A percentile compares a stretch with the other conserved stretches of the same genome.
Evolutionary conservation across 2,113 vertebrate genomes (phyloP).

Genomic region (Sarotherodon lohbergeri): DNA sequence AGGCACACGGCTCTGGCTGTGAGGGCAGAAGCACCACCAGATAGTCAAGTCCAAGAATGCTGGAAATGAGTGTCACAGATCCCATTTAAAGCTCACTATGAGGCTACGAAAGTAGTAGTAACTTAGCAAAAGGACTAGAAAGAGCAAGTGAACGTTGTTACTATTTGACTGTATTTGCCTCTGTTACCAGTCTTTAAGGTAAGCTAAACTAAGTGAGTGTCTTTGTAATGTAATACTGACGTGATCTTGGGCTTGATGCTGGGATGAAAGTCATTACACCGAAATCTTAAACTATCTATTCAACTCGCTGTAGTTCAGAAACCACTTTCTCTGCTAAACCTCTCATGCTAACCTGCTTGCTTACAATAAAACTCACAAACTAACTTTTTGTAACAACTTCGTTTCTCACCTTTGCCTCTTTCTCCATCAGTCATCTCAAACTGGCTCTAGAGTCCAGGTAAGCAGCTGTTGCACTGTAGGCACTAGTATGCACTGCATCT

Average conservation of each 20-base stretch:
- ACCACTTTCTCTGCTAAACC: not conserved
- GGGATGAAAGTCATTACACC: not conserved
- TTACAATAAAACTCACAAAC: not conserved
- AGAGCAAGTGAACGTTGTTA: not conserved
- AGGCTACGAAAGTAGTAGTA: accelerated
- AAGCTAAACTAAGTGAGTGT: not conserved
- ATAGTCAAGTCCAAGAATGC: not conserved
- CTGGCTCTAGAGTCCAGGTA: conserved; percentile 72
- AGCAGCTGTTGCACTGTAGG: conserved; percentile 35
- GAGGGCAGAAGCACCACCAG: not conserved
- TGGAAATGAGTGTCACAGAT: not conserved
- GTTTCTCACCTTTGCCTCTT: conserved; percentile 58
- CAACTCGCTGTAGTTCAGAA: not conserved
- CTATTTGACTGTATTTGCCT: not conserved
- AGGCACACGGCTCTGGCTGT: not conserved
- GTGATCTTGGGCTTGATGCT: not conserved
- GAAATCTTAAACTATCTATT: not conserved
- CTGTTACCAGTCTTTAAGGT: not conserved
- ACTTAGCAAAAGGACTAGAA: not conserved
- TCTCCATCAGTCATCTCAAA: conserved; percentile 68
- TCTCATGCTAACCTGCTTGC: conserved; percentile 16
- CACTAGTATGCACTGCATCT: conserved; percentile 1
- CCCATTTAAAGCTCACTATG: not conserved
- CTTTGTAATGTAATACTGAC: not conserved
- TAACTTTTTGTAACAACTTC: conserved; percentile 39